Evolutionary conservation across 2,888 invertebrate species (phyloP).

Genomic region (Gari tellinella): DNA sequence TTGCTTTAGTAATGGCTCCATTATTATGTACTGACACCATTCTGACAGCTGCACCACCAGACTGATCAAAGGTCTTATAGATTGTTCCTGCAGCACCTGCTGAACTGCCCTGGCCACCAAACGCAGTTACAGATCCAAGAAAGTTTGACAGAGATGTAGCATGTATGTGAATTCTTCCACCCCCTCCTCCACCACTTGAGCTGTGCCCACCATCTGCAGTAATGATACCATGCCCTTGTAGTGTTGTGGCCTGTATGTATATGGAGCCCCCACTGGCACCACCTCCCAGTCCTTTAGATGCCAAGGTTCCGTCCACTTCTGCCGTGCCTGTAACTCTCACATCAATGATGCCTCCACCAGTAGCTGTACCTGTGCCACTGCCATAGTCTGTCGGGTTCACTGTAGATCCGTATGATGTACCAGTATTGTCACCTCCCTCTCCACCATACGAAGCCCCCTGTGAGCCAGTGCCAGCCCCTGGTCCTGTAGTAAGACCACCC

Average conservation of each 20-base stretch:
- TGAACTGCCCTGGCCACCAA: conserved; percentile 60
- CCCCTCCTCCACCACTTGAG: conserved; percentile 60
- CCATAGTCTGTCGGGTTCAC: conserved; percentile 56
- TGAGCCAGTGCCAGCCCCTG: conserved; percentile 32
- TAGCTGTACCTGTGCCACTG: conserved; percentile 53
- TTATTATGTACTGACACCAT: conserved; percentile 62
- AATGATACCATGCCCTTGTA: conserved; percentile 69
- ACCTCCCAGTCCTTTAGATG: conserved; percentile 52
- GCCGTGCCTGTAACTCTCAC: conserved; percentile 43
- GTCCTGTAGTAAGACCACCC: conserved; percentile 42
- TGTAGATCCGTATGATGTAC: conserved; percentile 61
- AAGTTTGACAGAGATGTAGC: conserved; percentile 51
- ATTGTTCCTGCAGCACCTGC: conserved; percentile 72
- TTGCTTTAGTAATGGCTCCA: conserved; percentile 26
- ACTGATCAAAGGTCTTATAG: conserved; percentile 57
- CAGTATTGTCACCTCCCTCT: conserved; percentile 58
- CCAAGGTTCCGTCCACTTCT: conserved; percentile 62
- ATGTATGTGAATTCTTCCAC: conserved; percentile 59
- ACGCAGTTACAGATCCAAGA: conserved; percentile 48
- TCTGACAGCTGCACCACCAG: conserved; percentile 48
- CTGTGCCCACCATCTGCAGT: conserved; percentile 66
- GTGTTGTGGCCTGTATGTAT: conserved; percentile 41
- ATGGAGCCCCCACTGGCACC: conserved; percentile 50
- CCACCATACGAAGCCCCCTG: conserved; percentile 73
- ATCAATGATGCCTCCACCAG: conserved; percentile 70